These are phyloP conservation scores for Tetrax tetrax DNA, from an alignment of 2,113 vertebrate species.

Conservation along the genomic window DNA sequence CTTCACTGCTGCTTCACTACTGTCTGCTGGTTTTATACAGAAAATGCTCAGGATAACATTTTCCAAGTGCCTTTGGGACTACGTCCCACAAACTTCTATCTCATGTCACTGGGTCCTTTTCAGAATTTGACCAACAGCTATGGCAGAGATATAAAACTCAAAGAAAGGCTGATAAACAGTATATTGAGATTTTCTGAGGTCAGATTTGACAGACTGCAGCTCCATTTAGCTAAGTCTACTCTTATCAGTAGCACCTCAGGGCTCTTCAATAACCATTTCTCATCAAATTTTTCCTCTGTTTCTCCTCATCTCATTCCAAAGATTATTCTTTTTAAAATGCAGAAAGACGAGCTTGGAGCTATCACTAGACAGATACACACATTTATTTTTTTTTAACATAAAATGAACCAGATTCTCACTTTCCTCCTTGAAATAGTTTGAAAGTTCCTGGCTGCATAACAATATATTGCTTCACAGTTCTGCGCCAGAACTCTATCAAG, in stretches of 20 bases:
- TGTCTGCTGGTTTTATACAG: background rate
- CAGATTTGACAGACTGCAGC: constrained; percentile 3
- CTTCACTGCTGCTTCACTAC: background rate
- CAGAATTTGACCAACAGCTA: constrained; percentile 40
- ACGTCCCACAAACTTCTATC: background rate
- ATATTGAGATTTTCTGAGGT: constrained; percentile 20
- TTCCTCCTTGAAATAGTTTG: background rate
- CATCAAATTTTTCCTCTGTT: constrained; percentile 56
- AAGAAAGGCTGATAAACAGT: constrained; percentile 45
- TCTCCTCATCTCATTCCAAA: constrained; percentile 47
- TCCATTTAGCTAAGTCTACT: constrained; percentile 26
- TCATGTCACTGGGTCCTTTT: constrained; percentile 5
- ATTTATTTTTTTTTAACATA: background rate
- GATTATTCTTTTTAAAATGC: constrained; percentile 53
- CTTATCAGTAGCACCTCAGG: constrained; percentile 58
- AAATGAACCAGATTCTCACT: constrained; percentile 15
- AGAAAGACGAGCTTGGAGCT: constrained; percentile 38
- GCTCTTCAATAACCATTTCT: constrained; percentile 61
- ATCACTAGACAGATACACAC: constrained; percentile 11
- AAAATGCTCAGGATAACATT: background rate
- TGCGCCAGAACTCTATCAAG: background rate
- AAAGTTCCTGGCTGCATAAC: background rate
- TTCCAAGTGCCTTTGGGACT: constrained; percentile 3
- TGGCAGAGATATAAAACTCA: constrained; percentile 2
- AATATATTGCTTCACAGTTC: background rate